Percentiles rank a stretch among this genome's conserved stretches.
Conservation (phyloP, 2,797 vertebrate genomes). For the Molothrus ater region DNA sequence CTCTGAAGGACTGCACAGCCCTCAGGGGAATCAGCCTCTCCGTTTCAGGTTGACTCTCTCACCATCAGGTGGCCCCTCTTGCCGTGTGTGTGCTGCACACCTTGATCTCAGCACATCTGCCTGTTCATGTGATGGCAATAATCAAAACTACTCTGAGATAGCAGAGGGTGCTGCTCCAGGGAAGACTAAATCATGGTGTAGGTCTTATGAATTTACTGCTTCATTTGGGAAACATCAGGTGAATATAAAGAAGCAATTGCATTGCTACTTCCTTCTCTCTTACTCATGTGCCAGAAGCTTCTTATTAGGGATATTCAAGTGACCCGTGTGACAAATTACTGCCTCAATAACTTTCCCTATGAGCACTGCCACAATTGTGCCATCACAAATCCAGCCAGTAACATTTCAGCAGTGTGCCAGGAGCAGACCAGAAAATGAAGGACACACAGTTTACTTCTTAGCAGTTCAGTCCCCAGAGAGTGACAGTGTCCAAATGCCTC, state of each 20-base stretch:
- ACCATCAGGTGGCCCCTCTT: not conserved
- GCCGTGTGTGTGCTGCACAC: not conserved
- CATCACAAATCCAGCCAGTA: not conserved
- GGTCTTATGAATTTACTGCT: not conserved
- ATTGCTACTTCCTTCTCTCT: not conserved
- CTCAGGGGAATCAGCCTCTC: not conserved
- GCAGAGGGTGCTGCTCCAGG: not conserved
- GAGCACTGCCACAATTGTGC: not conserved
- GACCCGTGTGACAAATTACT: not conserved
- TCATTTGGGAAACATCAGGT: not conserved
- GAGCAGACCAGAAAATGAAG: not conserved
- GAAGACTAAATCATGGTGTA: not conserved
- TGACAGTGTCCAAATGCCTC: not conserved
- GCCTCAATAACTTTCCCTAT: not conserved
- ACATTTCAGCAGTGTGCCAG: not conserved
- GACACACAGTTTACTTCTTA: not conserved
- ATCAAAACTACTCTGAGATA: not conserved
- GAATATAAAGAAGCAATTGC: constrained; percentile 26
- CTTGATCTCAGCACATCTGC: not conserved
- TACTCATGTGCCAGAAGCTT: not conserved
- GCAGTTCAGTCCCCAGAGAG: not conserved
- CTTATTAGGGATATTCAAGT: not conserved
- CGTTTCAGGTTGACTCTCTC: not conserved
- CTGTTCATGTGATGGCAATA: not conserved
- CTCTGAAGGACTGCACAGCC: not conserved